Percentiles rank a stretch among this genome's conserved stretches.
phyloP scores from a whole-genome alignment of 2,888 invertebrate species.

The Apeira syringaria region DNA sequence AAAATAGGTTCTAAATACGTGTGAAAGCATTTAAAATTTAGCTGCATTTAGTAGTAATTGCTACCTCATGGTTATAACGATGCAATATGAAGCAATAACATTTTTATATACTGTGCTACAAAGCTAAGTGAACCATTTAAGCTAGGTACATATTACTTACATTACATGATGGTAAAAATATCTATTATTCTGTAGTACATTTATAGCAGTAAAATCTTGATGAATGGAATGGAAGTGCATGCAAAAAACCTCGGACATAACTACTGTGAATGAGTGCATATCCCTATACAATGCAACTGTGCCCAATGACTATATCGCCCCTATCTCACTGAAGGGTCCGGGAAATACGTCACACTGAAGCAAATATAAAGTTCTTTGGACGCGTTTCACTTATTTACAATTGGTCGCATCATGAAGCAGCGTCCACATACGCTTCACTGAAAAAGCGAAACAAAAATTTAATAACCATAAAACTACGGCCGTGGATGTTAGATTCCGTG shows the following conservation, averaged over 20 bases:
- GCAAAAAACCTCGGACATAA: constrained; percentile 47
- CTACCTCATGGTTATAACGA: constrained; percentile 26
- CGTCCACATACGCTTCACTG: constrained; percentile 71
- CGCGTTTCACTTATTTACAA: constrained; percentile 68
- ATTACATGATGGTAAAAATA: constrained; percentile 8
- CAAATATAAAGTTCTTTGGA: constrained; percentile 64
- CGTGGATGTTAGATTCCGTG: constrained; percentile 45
- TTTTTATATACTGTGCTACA: constrained; percentile 32
- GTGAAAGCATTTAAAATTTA: constrained; percentile 22
- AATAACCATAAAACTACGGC: constrained; percentile 51
- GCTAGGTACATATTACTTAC: not conserved
- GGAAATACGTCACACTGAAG: constrained; percentile 82
- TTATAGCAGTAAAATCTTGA: constrained; percentile 30
- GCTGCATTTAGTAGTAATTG: constrained; percentile 19
- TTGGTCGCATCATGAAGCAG: constrained; percentile 64
- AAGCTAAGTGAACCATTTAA: constrained; percentile 13
- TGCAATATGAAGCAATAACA: constrained; percentile 45
- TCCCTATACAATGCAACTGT: constrained; percentile 82
- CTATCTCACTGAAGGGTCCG: constrained; percentile 56
- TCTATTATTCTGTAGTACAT: constrained; percentile 16
- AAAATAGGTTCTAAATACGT: constrained; percentile 17
- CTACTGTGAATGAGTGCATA: constrained; percentile 67
- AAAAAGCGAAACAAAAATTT: constrained; percentile 62
- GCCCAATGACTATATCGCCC: constrained; percentile 73
- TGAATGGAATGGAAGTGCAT: constrained; percentile 41